Evolutionary conservation across 2,113 vertebrate genomes (phyloP).

Genomic region (Myrmecobius fasciatus): DNA sequence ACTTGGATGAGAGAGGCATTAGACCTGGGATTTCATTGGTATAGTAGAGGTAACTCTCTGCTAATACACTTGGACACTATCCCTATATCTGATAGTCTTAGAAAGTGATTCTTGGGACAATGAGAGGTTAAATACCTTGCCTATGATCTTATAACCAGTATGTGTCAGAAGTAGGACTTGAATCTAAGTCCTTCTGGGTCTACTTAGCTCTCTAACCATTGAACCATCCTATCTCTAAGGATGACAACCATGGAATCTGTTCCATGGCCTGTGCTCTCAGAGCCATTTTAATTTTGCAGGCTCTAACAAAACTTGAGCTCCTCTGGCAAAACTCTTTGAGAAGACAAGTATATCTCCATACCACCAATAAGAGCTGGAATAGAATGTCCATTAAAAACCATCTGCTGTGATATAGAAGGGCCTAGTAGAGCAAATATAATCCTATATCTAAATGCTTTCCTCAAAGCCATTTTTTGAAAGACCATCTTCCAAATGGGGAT

Average conservation of each 20-base stretch:
- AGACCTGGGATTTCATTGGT: neutral
- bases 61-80: neutral
- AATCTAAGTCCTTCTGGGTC: neutral
- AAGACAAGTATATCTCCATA: too few relatives aligned
- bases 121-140: neutral
- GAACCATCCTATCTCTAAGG: neutral
- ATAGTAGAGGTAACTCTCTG: neutral
- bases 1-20: neutral
- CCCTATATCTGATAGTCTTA: neutral
- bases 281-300: neutral
- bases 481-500: neutral
- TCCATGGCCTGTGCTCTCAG: neutral
- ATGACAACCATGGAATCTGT: neutral
- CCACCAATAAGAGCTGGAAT: neutral
- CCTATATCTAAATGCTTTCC: neutral
- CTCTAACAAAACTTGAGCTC: too few relatives aligned
- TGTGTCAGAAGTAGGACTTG: neutral
- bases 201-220: neutral
- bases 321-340: too few relatives aligned
- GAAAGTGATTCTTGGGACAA: neutral
- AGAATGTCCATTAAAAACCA: neutral
- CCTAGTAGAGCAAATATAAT: neutral
- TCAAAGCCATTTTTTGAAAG: neutral
- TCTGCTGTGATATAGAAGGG: neutral
- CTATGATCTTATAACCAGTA: neutral